Conservation (phyloP, 2,888 invertebrate genomes). For the Orgyia antiqua region DNA sequence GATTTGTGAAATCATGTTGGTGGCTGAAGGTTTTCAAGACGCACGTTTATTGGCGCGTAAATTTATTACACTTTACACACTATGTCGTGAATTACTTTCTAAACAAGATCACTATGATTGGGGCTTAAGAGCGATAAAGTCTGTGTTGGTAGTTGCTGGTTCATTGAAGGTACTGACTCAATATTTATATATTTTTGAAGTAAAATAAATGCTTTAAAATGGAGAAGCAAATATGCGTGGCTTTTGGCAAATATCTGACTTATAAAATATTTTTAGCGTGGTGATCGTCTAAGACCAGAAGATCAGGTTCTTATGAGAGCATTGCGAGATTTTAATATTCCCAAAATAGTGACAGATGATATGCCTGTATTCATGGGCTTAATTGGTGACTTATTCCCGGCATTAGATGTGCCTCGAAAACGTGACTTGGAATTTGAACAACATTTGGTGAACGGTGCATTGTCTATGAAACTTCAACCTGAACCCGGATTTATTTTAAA, state of each 20-base stretch:
- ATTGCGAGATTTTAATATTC: conserved; percentile 94
- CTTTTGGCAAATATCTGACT: too few species aligned
- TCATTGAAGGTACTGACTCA: conserved; percentile 83
- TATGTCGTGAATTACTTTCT: conserved; percentile 92
- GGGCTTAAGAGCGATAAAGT: conserved; percentile 97
- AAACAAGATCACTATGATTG: conserved; percentile 98
- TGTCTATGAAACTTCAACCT: conserved; percentile 91
- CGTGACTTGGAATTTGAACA: conserved; percentile 91
- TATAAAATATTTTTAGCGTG: conserved; percentile 61
- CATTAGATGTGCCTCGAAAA: conserved; percentile 94
- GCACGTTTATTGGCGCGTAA: conserved; percentile 93
- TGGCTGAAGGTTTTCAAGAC: conserved; percentile 96
- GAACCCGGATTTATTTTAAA: conserved; percentile 93
- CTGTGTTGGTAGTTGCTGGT: conserved; percentile 95
- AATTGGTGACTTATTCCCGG: conserved; percentile 95
- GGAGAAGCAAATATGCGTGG: too few species aligned
- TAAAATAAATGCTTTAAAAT: too few species aligned
- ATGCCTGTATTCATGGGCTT: conserved; percentile 95
- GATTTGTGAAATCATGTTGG: conserved; percentile 98
- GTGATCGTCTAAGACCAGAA: conserved; percentile 87
- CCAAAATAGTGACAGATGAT: conserved; percentile 96
- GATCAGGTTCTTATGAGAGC: conserved; percentile 97
- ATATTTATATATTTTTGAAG: neutral
- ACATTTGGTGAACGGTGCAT: conserved; percentile 84
- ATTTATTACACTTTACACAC: conserved; percentile 94